Evolutionary conservation across 1,140 invertebrate species (phyloP), one percentile per base, ranked within the genome.

Genomic region (Diplogasteroides magnus): DNA sequence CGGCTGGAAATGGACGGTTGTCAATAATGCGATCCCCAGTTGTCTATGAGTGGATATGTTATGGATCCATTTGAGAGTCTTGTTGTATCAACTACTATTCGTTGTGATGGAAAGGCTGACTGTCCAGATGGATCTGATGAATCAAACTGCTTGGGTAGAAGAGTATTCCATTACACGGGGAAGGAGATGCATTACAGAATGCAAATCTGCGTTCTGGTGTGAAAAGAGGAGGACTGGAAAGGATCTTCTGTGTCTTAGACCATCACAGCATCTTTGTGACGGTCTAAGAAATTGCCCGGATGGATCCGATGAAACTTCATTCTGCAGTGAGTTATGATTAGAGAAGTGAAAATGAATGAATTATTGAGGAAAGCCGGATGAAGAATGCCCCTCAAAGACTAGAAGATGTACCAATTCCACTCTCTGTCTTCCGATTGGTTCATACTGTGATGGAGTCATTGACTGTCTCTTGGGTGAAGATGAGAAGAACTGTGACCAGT

Each of bases 71-170:
- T 64, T 11, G 11, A 64, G 57, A 66, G 59, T 3, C 65, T 31
- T 15, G 66, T 68, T 11, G 31, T 68, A n/a, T 63, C 48, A 25
- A 61, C 70, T 1, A 48, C 64, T 1, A 62, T 28, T 19, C 65
- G 70, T 6, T 74, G 73, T 28, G 73, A 74, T 56, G 73, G 73
- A 6, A 32, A 68, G 25, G 57, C 48, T 56, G 73, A 74, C 59
- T 74, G 73, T 37, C 48, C 29, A 2, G 73, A 74, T 25, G 73
- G 64, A n/a, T 74, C 73, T 27, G 73, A 74, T 31, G 73, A 74
- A 31, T 56, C 60, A 26, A 66, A 73, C 37, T 74, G 73, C 65
- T 37, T 60, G 3, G 13, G 19, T 25, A 32, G 48, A 61, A 57
- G 19, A 19, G n/a, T n/a, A n/a, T n/a, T n/a, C n/a, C n/a, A n/a